Evolutionary conservation across 2,113 vertebrate species (phyloP).

Genomic region (Elanoides forficatus): DNA sequence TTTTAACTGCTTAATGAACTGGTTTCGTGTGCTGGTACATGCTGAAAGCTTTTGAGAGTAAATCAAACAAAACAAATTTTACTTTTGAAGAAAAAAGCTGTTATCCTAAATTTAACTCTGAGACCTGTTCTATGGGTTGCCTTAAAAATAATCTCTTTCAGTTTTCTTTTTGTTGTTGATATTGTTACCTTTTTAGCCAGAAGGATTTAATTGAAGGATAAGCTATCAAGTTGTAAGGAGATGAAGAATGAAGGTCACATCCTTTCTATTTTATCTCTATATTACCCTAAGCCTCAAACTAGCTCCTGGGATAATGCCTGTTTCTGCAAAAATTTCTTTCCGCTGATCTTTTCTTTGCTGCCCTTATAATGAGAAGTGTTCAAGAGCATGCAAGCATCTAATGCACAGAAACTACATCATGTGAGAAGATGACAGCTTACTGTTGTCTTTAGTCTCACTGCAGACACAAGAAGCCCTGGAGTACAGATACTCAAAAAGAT

Average conservation of each 20-base stretch:
- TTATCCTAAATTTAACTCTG: constrained; percentile 11
- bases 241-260: constrained; percentile 55
- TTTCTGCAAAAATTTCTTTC: constrained; percentile 54
- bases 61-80: constrained; percentile 28
- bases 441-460: neutral
- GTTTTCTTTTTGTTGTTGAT: constrained; percentile 21
- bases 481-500: neutral
- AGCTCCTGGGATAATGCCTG: constrained; percentile 51
- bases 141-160: neutral
- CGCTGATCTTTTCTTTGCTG: constrained; percentile 51
- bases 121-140: neutral
- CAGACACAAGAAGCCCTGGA: neutral
- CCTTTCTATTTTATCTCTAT: constrained; percentile 56
- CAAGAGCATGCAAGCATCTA: constrained; percentile 22
- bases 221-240: constrained; percentile 38
- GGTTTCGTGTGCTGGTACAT: neutral
- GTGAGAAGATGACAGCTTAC: neutral
- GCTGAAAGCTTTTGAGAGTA: neutral
- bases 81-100: neutral
- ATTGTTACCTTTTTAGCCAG: constrained; percentile 30
- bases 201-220: constrained; percentile 64
- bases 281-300: constrained; percentile 51
- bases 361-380: constrained; percentile 40
- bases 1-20: constrained; percentile 26
- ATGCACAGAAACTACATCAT: neutral